A percentile compares a stretch with the other conserved stretches of the same genome.
These are phyloP conservation scores for Macropis europaea DNA, from an alignment of 2,888 invertebrate genomes.

Conservation along the genomic window DNA sequence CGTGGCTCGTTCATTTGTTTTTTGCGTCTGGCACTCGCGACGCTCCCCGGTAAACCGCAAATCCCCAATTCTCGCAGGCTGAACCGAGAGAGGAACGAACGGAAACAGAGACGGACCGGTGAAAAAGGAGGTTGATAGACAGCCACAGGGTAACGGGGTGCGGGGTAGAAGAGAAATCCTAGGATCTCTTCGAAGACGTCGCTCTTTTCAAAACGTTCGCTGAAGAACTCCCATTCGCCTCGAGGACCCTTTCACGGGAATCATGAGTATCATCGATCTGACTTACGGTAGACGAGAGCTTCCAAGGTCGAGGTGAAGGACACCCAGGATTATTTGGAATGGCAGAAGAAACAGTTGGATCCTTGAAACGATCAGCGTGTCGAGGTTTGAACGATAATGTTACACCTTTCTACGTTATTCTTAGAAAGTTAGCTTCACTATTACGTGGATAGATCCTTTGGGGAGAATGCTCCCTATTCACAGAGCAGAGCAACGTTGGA, in stretches of 20 bases:
- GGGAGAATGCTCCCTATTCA: too few species aligned
- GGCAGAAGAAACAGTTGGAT: background rate
- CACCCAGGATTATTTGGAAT: conserved; percentile 11
- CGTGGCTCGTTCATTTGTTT: conserved; percentile 64
- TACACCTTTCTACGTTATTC: too few species aligned
- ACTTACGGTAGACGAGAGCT: conserved; percentile 12
- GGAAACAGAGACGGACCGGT: conserved; percentile 19
- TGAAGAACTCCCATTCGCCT: background rate
- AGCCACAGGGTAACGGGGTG: conserved; percentile 2
- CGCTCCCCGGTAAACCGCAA: conserved; percentile 70
- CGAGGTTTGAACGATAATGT: background rate
- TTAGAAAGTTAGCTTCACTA: too few species aligned
- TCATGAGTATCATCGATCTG: conserved; percentile 34
- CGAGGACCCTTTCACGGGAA: conserved; percentile 10
- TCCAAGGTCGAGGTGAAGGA: conserved; percentile 35
- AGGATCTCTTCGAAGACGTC: conserved; percentile 19
- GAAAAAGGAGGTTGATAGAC: conserved; percentile 47
- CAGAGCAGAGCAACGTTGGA: too few species aligned
- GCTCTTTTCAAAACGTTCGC: conserved; percentile 30
- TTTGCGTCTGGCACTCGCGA: conserved; percentile 67
- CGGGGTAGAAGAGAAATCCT: conserved; percentile 47
- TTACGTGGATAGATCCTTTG: too few species aligned
- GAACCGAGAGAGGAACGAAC: conserved; percentile 23
- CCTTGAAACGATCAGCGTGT: background rate
- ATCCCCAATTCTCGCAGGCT: conserved; percentile 68